phyloP scores from a whole-genome alignment of 1,140 invertebrate species.

The Trichonephila inaurata region DNA sequence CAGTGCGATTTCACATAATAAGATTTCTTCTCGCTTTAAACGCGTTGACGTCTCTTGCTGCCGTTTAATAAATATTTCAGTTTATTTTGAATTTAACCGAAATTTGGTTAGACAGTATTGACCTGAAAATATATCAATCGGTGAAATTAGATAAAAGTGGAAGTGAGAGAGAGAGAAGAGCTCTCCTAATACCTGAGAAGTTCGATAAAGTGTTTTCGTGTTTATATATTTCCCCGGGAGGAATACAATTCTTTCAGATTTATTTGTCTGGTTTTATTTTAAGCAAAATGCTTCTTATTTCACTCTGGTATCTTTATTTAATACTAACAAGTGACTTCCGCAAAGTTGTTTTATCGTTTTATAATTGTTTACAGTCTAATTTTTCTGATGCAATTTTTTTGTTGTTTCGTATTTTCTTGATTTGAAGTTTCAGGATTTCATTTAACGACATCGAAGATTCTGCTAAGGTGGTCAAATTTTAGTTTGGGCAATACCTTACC shows the following conservation, averaged over 20 bases:
- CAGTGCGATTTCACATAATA: slow-evolving; percentile 65
- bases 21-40: slow-evolving; percentile 55
- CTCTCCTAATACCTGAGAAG: neutral
- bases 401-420: neutral
- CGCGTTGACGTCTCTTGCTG: slow-evolving; percentile 19
- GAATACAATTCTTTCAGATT: too few species aligned
- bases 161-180: neutral
- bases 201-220: neutral
- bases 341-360: too few species aligned
- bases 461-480: too few species aligned
- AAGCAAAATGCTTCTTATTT: neutral
- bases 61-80: slow-evolving; percentile 58
- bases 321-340: too few species aligned
- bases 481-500: too few species aligned
- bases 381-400: too few species aligned
- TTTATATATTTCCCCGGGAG: neutral
- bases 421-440: neutral
- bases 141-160: slow-evolving; percentile 38
- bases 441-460: too few species aligned
- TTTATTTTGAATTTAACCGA: slow-evolving; percentile 45
- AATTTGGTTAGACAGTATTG: slow-evolving; percentile 46
- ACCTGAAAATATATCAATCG: slow-evolving; percentile 16
- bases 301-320: too few species aligned
- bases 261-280: neutral
- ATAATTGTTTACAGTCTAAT: too few species aligned